Conservation (phyloP, 2,888 invertebrate species). For the Sminthurides aquaticus region DNA sequence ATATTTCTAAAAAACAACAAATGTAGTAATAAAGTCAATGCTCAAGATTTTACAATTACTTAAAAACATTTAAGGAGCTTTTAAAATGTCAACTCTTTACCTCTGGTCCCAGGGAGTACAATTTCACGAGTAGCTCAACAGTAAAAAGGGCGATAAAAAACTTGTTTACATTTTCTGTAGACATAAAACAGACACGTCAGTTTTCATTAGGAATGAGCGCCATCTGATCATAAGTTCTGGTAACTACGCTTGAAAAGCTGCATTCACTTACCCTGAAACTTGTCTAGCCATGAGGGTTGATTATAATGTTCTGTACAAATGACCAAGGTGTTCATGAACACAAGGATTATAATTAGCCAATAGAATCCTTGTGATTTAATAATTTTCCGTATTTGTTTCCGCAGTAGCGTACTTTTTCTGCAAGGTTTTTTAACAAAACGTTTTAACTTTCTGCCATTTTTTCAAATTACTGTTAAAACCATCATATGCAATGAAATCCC, state of each 20-base stretch:
- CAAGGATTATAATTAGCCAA: constrained; percentile 51
- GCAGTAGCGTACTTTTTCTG: constrained; percentile 48
- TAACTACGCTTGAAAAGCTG: background rate
- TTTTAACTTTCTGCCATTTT: no score
- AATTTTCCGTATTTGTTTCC: constrained; percentile 52
- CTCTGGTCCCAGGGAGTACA: constrained; percentile 57
- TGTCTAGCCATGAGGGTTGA: constrained; percentile 55
- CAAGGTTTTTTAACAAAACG: no score
- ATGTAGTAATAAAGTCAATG: background rate
- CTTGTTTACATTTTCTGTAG: constrained; percentile 54
- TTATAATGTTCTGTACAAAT: constrained; percentile 56
- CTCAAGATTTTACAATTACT: background rate
- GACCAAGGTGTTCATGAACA: constrained; percentile 53
- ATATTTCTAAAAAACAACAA: constrained; percentile 50
- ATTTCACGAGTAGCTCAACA: constrained; percentile 57
- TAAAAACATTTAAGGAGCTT: background rate
- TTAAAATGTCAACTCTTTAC: constrained; percentile 41
- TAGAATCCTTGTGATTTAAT: constrained; percentile 54
- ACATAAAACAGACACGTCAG: constrained; percentile 18
- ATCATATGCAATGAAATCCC: no score
- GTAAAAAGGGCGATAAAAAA: constrained; percentile 57
- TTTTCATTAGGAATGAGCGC: background rate
- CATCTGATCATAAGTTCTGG: background rate
- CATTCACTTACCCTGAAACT: constrained; percentile 52
- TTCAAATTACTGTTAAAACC: no score